phyloP scores from a whole-genome alignment of 2,797 vertebrate species.

The Sebastes nivosus region DNA sequence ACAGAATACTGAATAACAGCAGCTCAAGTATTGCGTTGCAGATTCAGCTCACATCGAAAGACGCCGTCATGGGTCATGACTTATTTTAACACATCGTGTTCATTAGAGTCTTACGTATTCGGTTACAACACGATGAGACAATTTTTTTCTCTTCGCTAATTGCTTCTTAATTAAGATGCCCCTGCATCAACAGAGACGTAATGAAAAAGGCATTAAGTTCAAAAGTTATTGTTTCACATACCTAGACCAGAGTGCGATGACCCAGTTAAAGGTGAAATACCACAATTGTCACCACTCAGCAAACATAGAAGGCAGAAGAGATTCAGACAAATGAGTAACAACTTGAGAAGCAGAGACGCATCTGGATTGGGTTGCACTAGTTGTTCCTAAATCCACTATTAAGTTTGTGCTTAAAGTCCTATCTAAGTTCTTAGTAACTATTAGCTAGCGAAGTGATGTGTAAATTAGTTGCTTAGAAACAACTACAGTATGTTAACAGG shows the following conservation, averaged over 20 bases:
- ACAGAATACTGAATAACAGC: constrained; percentile 7
- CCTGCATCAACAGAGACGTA: not conserved
- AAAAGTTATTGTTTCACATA: constrained; percentile 12
- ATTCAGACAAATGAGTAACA: not conserved
- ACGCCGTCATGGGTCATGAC: not conserved
- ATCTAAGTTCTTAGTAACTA: not conserved
- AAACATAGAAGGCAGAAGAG: not conserved
- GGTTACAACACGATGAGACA: not conserved
- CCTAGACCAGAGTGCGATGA: constrained; percentile 9
- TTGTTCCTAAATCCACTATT: not conserved
- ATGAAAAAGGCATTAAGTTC: not conserved
- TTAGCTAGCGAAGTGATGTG: not conserved
- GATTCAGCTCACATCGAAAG: not conserved
- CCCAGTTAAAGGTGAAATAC: constrained; percentile 18
- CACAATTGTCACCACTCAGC: not conserved
- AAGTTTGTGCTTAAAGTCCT: not conserved
- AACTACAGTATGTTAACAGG: not conserved
- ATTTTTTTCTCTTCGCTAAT: not conserved
- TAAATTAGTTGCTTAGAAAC: not conserved
- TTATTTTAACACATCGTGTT: constrained; percentile 1
- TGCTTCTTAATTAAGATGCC: not conserved
- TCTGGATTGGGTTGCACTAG: not conserved
- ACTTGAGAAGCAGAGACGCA: not conserved
- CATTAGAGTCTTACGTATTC: not conserved
- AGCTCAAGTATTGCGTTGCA: not conserved